A percentile compares a stretch with the other conserved stretches of the same genome.
phyloP scores from a whole-genome alignment of 2,113 vertebrate species.

The Petroica traversi region DNA sequence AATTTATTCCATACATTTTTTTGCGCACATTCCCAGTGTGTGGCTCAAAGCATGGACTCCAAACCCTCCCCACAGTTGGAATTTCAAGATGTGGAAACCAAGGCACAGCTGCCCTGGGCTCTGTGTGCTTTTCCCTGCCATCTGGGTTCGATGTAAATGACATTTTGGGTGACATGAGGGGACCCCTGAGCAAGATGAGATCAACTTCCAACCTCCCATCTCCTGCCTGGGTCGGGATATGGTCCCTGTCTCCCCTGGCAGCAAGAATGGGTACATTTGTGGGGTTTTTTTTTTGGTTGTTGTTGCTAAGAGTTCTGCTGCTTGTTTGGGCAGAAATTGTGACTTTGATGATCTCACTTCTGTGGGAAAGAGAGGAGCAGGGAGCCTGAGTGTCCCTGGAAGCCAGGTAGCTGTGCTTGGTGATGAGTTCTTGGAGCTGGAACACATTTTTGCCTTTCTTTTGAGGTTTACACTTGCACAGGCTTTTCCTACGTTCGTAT shows the following conservation, averaged over 20 bases:
- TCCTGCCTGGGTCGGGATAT: not conserved
- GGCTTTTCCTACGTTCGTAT: not conserved
- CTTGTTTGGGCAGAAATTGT: not conserved
- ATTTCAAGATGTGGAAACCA: not conserved
- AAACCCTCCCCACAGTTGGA: not conserved
- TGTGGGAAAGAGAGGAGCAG: not conserved
- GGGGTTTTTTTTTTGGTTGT: not conserved
- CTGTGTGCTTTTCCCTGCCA: not conserved
- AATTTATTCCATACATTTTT: not conserved
- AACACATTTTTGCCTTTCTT: not conserved
- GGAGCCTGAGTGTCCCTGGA: not conserved
- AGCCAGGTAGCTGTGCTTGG: accelerated
- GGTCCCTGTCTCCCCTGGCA: not conserved
- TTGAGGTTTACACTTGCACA: not conserved
- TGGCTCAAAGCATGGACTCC: not conserved
- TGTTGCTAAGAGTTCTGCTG: not conserved
- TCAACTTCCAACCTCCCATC: not conserved
- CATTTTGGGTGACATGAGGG: not conserved
- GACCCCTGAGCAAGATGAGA: not conserved
- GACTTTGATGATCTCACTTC: not conserved
- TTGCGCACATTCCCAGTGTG: not conserved
- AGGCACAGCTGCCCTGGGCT: not conserved
- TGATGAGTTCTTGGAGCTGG: not conserved
- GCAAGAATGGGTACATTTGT: not conserved
- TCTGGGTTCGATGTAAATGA: not conserved